Conservation (phyloP, 2,888 invertebrate species). For the Callyntrura guangdongensis region DNA sequence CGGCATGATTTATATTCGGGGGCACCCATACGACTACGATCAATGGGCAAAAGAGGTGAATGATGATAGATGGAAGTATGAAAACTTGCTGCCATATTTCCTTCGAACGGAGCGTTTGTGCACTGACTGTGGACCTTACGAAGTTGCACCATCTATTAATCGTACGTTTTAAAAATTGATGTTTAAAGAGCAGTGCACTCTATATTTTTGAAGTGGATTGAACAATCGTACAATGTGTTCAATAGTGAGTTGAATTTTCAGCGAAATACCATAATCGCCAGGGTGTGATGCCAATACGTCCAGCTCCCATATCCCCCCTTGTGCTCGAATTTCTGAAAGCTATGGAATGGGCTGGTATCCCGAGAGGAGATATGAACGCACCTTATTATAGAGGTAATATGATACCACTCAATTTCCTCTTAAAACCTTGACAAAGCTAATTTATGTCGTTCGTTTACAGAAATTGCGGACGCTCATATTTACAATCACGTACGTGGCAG, state of each 20-base stretch:
- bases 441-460: neutral
- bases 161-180: neutral
- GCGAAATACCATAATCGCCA: conserved; percentile 65
- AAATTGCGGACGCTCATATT: conserved; percentile 9
- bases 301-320: conserved; percentile 88
- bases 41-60: conserved; percentile 88
- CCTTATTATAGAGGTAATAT: conserved; percentile 84
- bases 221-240: neutral
- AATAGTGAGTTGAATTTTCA: neutral
- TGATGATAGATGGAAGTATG: conserved; percentile 86
- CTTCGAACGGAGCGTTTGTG: conserved; percentile 85
- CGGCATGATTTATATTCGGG: conserved; percentile 91
- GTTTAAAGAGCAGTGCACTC: no score
- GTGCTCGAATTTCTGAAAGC: conserved; percentile 88
- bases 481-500: conserved; percentile 44
- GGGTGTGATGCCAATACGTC: conserved; percentile 85
- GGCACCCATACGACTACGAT: conserved; percentile 89
- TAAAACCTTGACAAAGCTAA: no score
- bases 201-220: neutral
- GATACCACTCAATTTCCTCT: no score
- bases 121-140: conserved; percentile 44
- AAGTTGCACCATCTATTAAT: conserved; percentile 33
- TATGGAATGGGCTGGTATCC: conserved; percentile 88
- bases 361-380: conserved; percentile 87
- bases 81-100: conserved; percentile 86